phyloP scores from a whole-genome alignment of 2,888 invertebrate species.

The Heteromurus nitidus region DNA sequence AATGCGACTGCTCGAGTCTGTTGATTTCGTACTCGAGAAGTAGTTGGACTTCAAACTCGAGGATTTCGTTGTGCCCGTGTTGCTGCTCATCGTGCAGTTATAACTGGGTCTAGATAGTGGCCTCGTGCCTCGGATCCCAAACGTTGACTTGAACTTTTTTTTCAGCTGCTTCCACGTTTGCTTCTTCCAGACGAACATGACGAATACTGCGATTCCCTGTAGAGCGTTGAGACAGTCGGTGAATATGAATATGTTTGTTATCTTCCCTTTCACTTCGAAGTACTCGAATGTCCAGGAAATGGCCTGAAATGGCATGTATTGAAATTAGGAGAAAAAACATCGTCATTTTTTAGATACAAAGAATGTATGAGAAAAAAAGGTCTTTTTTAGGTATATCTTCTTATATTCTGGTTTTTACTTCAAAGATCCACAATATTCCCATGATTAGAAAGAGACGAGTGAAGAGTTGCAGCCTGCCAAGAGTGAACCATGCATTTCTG shows the following conservation, averaged over 20 bases:
- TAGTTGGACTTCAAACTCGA: conserved; percentile 53
- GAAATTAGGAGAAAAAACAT: too few species aligned
- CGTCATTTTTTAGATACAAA: too few species aligned
- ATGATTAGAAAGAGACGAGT: conserved; percentile 61
- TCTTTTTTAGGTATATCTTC: too few species aligned
- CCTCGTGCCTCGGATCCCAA: conserved; percentile 11
- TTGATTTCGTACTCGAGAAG: conserved; percentile 52
- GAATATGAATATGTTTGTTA: conserved; percentile 50
- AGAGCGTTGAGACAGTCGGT: conserved; percentile 66
- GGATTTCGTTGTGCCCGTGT: conserved; percentile 32
- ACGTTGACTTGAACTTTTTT: conserved; percentile 46
- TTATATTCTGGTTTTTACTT: too few species aligned
- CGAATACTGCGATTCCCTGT: conserved; percentile 64
- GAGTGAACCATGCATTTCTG: conserved; percentile 4
- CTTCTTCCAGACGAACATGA: conserved; percentile 62
- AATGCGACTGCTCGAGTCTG: conserved; percentile 29
- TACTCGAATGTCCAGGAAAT: conserved; percentile 58
- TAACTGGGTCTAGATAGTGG: conserved; percentile 32
- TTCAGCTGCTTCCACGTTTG: conserved; percentile 57
- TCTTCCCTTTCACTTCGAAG: conserved; percentile 41
- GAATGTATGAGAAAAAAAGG: too few species aligned
- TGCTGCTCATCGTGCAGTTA: conserved; percentile 38
- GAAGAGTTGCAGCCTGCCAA: conserved; percentile 62
- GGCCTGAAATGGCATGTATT: conserved; percentile 41
- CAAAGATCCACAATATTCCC: conserved; percentile 66